These are phyloP conservation scores for Rutilus rutilus DNA, from an alignment of 2,113 vertebrate genomes.

Conservation along the genomic window DNA sequence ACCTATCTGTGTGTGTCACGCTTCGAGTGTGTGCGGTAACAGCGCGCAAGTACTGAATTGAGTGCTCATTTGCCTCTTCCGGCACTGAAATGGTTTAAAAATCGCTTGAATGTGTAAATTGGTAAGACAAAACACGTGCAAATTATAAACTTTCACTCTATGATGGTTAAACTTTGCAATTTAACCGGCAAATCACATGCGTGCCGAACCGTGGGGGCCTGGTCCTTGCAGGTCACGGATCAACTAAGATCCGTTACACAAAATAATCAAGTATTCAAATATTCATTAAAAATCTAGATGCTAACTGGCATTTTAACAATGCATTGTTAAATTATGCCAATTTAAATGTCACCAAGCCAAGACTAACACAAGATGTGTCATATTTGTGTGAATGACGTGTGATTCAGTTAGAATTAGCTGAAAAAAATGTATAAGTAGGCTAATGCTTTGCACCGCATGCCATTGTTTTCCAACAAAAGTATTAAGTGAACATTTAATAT, in stretches of 20 bases:
- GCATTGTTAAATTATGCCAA: neutral
- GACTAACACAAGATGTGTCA: neutral
- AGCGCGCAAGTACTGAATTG: too few species aligned
- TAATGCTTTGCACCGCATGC: neutral
- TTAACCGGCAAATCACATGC: too few species aligned
- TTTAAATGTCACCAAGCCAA: neutral
- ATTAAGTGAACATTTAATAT: neutral
- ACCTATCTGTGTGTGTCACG: too few species aligned
- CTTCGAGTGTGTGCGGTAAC: too few species aligned
- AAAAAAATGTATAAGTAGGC: neutral
- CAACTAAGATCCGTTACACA: neutral
- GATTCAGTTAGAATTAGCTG: neutral
- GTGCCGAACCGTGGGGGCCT: too few species aligned
- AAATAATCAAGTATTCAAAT: neutral
- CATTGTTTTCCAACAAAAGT: neutral
- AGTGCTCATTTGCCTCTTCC: too few species aligned
- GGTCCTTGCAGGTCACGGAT: too few species aligned
- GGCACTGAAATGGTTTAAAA: too few species aligned
- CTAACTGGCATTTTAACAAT: neutral
- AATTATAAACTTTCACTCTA: too few species aligned
- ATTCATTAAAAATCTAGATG: neutral
- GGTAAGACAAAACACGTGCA: too few species aligned
- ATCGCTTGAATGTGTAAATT: too few species aligned
- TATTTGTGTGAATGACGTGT: neutral
- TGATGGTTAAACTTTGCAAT: too few species aligned